Conservation (phyloP, 1,140 invertebrate species). For the Pseudomyrmex pallidus region DNA sequence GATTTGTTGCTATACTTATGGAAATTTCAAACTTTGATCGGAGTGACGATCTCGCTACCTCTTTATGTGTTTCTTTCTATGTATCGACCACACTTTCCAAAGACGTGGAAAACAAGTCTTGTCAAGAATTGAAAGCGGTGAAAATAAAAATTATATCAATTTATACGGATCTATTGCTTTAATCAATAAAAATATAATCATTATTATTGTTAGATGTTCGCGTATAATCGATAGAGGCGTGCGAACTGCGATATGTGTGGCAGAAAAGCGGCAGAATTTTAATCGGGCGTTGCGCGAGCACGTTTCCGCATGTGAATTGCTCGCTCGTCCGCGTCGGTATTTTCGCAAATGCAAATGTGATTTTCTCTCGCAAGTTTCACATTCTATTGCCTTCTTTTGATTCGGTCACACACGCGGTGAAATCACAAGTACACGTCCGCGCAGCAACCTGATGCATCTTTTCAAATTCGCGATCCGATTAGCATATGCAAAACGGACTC, state of each 20-base stretch:
- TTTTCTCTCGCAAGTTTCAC: slow-evolving; percentile 23
- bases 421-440: slow-evolving; percentile 12
- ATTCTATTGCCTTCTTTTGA: slow-evolving; percentile 23
- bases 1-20: too few relatives aligned
- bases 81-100: too few relatives aligned
- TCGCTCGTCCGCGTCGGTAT: slow-evolving; percentile 6
- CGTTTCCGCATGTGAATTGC: slow-evolving; percentile 40
- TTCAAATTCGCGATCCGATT: slow-evolving; percentile 22
- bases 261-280: slow-evolving; percentile 45
- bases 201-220: slow-evolving; percentile 33
- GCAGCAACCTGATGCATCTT: slow-evolving; percentile 35
- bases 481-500: slow-evolving; percentile 28
- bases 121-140: too few relatives aligned
- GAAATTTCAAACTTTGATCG: too few relatives aligned
- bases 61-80: too few relatives aligned
- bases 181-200: too few relatives aligned
- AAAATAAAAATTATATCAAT: too few relatives aligned
- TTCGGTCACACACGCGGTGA: neutral
- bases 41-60: too few relatives aligned
- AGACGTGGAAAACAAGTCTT: too few relatives aligned
- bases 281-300: slow-evolving; percentile 55
- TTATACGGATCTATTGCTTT: too few relatives aligned
- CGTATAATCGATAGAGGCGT: slow-evolving; percentile 29
- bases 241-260: slow-evolving; percentile 20
- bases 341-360: slow-evolving; percentile 30